Evolutionary conservation across 37 sponge, comb jelly and placozoan genomes (phyloP).

Genomic region (Dysidea cf. avara): DNA sequence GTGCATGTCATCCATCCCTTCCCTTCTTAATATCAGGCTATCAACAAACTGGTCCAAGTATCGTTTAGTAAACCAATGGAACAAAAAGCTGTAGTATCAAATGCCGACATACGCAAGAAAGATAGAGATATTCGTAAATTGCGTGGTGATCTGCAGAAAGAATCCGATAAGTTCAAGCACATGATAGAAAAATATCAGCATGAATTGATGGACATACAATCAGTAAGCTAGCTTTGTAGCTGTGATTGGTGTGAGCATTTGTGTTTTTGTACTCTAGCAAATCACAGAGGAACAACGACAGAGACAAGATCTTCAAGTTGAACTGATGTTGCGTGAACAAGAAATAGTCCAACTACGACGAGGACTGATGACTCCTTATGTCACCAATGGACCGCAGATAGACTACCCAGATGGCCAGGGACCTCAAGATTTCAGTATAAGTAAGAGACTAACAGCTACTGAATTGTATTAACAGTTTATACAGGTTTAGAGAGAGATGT

Average conservation of each 20-base stretch:
- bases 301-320: conserved; percentile 68
- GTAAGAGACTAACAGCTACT: conserved; percentile 13
- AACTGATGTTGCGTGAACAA: conserved; percentile 62
- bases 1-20: neutral
- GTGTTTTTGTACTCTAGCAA: conserved; percentile 42
- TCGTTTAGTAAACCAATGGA: too few species aligned
- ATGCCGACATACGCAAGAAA: conserved; percentile 30
- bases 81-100: conserved; percentile 3
- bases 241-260: neutral
- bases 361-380: conserved; percentile 6
- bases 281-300: conserved; percentile 71
- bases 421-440: neutral
- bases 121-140: conserved; percentile 71
- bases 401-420: conserved; percentile 13
- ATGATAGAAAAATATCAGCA: conserved; percentile 60
- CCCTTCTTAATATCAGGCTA: conserved; percentile 39
- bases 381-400: conserved; percentile 36
- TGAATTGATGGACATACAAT: conserved; percentile 60
- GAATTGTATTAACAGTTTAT: neutral
- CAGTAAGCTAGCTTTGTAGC: too few species aligned
- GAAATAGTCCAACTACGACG: conserved; percentile 53
- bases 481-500: conserved; percentile 43
- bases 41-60: conserved; percentile 63
- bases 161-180: conserved; percentile 30
- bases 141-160: conserved; percentile 56